These are phyloP conservation scores for Charina bottae DNA, from an alignment of 2,113 vertebrate genomes.

Conservation along the genomic window DNA sequence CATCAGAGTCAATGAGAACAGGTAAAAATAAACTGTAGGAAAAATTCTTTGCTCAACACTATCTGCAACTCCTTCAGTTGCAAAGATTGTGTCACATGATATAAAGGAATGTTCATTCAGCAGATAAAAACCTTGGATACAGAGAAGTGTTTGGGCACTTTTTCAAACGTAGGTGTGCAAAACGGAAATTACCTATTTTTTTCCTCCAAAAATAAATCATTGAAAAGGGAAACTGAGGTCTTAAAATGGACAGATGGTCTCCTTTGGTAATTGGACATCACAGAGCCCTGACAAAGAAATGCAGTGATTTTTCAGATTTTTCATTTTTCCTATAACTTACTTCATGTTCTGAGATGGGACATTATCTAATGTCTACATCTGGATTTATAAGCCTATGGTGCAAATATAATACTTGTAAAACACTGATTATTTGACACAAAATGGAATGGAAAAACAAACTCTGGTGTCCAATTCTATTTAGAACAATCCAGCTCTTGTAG, in stretches of 20 bases:
- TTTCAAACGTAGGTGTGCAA: background rate
- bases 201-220: background rate
- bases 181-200: background rate
- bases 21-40: background rate
- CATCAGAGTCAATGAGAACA: background rate
- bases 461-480: background rate
- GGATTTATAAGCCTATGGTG: slow-evolving; percentile 37
- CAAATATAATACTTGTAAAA: slow-evolving; percentile 49
- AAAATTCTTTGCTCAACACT: background rate
- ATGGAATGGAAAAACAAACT: slow-evolving; percentile 7
- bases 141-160: background rate
- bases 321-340: accelerated
- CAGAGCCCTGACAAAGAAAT: background rate
- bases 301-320: slow-evolving; percentile 33
- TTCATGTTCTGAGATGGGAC: background rate
- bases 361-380: slow-evolving; percentile 45
- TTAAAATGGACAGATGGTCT: background rate
- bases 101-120: background rate
- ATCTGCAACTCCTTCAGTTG: background rate
- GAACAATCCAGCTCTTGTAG: slow-evolving; percentile 45
- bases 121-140: background rate
- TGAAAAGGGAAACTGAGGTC: background rate
- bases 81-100: background rate
- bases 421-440: slow-evolving; percentile 15
- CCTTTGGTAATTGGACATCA: background rate